Conservation (phyloP, 2,888 invertebrate genomes). For the Caenorhabditis plicata region DNA sequence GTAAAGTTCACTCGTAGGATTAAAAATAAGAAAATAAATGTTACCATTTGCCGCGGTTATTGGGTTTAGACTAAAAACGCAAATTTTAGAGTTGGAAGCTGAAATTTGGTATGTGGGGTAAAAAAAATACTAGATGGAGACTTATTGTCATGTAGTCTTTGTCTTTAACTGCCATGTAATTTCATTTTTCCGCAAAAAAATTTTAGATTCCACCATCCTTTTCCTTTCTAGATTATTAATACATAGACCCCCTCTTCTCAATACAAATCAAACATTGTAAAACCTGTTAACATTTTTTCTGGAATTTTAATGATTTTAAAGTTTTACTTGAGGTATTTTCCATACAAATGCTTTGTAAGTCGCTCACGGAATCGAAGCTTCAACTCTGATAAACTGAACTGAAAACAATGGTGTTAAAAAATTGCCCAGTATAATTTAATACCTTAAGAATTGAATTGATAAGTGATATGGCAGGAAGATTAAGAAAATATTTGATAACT, state of each 20-base stretch:
- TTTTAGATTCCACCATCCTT: neutral
- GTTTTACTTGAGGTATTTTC: conserved; percentile 84
- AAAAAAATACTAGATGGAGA: no score
- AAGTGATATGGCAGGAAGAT: conserved; percentile 88
- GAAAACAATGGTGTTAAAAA: conserved; percentile 41
- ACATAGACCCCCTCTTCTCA: neutral
- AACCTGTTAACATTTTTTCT: no score
- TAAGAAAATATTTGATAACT: conserved; percentile 78
- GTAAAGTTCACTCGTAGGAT: no score
- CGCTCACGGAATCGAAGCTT: conserved; percentile 87
- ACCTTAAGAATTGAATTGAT: conserved; percentile 88
- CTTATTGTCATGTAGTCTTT: no score
- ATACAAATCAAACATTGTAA: no score
- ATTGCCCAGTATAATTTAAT: conserved; percentile 3
- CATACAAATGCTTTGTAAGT: conserved; percentile 82
- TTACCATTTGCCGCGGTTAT: no score
- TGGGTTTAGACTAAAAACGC: no score
- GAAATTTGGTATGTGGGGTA: no score
- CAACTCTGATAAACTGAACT: conserved; percentile 88
- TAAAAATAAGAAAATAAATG: no score
- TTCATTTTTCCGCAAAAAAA: neutral
- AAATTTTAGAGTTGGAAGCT: no score
- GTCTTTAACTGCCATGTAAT: no score
- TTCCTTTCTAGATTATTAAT: neutral
- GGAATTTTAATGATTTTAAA: neutral